A percentile compares a stretch with the other conserved stretches of the same genome.
phyloP scores from a whole-genome alignment of 2,113 vertebrate species.

The Tachysurus fulvidraco region DNA sequence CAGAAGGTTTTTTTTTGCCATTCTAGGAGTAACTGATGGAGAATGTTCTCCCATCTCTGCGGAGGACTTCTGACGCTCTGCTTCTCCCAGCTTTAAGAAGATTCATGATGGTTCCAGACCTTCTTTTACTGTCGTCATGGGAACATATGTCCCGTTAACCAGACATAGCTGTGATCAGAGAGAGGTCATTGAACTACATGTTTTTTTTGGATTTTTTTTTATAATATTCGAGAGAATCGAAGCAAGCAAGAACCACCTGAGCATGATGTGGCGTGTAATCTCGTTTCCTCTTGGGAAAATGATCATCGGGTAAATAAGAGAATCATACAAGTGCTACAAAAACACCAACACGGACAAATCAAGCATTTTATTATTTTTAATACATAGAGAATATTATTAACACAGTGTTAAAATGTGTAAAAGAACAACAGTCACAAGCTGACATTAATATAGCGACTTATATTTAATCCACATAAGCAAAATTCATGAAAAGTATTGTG shows the following conservation, averaged over 20 bases:
- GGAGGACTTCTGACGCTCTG: neutral
- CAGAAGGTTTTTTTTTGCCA: neutral
- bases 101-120: neutral
- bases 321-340: neutral
- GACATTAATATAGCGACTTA: neutral
- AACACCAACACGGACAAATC: neutral
- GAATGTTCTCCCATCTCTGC: neutral
- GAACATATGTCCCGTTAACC: neutral
- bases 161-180: neutral
- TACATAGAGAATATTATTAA: neutral
- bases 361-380: neutral
- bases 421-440: neutral
- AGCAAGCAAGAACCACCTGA: neutral
- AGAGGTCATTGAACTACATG: neutral
- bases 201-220: neutral
- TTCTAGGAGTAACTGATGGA: neutral
- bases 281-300: too few species aligned
- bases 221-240: too few species aligned
- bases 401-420: neutral
- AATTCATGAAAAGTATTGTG: neutral
- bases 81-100: neutral
- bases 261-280: neutral
- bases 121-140: neutral
- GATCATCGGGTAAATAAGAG: neutral
- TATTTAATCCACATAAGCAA: neutral